These are phyloP conservation scores for Athalia cordata DNA, from an alignment of 2,888 invertebrate species.

Conservation along the genomic window DNA sequence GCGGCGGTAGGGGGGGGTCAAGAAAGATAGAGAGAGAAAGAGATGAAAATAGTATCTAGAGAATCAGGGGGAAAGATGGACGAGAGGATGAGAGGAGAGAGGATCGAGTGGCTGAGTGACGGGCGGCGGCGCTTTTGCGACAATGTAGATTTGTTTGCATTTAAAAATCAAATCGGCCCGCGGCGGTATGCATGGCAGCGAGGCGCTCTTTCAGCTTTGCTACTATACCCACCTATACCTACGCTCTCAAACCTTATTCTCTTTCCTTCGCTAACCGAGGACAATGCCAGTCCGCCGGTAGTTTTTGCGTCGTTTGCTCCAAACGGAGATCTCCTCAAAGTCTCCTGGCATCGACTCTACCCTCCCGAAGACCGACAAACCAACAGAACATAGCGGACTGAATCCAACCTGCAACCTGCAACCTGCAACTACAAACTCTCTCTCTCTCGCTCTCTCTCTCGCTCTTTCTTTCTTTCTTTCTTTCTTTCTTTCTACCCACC, in stretches of 20 bases:
- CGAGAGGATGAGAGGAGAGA: constrained; percentile 2
- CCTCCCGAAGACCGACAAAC: constrained; percentile 21
- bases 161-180: constrained; percentile 71
- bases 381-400: constrained; percentile 3
- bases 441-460: too few relatives aligned
- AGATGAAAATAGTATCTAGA: neutral
- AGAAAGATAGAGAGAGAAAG: neutral
- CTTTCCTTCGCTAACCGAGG: constrained; percentile 43
- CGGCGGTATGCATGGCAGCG: constrained; percentile 60
- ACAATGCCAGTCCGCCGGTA: constrained; percentile 58
- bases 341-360: constrained; percentile 47
- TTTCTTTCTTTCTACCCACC: too few relatives aligned
- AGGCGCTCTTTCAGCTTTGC: too few relatives aligned
- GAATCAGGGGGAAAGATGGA: neutral
- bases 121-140: constrained; percentile 70
- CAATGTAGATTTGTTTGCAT: constrained; percentile 73
- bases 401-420: constrained; percentile 3
- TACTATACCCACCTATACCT: constrained; percentile 28
- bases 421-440: constrained; percentile 8
- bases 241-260: constrained; percentile 33
- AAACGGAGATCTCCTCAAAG: constrained; percentile 52
- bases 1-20: too few relatives aligned
- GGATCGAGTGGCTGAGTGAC: constrained; percentile 44
- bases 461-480: too few relatives aligned
- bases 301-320: constrained; percentile 71